Evolutionary conservation across 2,113 vertebrate genomes (phyloP), one percentile per base, ranked within the genome.

Genomic region (Odontophorus gujanensis): DNA sequence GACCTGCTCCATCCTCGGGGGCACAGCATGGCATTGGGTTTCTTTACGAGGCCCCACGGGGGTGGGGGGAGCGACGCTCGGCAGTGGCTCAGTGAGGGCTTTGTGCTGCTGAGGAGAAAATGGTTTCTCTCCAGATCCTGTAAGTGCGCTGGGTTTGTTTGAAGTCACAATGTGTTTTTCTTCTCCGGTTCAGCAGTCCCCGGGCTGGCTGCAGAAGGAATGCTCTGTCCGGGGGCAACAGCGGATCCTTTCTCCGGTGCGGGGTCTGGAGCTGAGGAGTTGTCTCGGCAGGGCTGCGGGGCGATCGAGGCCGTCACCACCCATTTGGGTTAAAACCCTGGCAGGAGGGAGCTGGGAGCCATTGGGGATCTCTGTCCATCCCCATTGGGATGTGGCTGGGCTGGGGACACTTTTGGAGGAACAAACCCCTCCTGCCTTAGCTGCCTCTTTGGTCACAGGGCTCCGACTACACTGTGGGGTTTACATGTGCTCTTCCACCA

Each of bases 91-190:
- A 96, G 95, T 95, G 85, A 97, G 97, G 78, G 96, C 95, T 96
- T 97, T 97, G 96, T 97, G 93, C 83, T 85, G 82, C 95, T 42
- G 85, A 95, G 96, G 83, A 96, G 96, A 96, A 96, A 97, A 97
- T 96, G 96, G 96, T 96, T 96, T 95, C 96, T 96, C 95, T 94
- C 87, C 89, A 92, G 92, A 96, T 96, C 90, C 89, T 91, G 83
- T 85, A 97, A 96, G 96, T 89, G 83, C 85, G n/a, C 94, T 92
- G 94, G 80, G 75, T 94, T 91, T 96, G 92, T 97, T 96, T 96
- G 95, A 96, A 97, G 95, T 96, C 91, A 96, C 96, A 96, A 87
- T 96, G 97, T 97, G 95, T 95, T 97, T 97, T 97, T 97, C 96
- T 96, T 97, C 96, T 96, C 93, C 4, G 76, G 94, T 95, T 94